Conservation (phyloP, 37 sponge, comb jelly and placozoan genomes). For the Crambe crambe region DNA sequence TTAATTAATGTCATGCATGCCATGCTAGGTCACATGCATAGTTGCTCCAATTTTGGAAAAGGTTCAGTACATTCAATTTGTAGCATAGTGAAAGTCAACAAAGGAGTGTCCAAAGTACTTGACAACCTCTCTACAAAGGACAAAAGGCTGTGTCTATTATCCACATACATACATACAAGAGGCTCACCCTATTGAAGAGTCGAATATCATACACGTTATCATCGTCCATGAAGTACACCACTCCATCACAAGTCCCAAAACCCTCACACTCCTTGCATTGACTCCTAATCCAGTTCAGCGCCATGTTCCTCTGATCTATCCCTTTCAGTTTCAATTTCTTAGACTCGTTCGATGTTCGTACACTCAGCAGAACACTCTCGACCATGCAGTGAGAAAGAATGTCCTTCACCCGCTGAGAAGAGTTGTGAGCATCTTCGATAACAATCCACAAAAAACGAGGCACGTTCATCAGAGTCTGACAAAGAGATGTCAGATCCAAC, state of each 20-base stretch:
- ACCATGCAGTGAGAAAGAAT: not conserved
- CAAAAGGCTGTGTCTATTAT: too few species aligned
- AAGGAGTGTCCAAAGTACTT: too few species aligned
- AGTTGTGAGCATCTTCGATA: slow-evolving; percentile 76
- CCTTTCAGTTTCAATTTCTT: slow-evolving; percentile 25
- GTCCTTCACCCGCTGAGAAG: not conserved
- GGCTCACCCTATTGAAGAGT: slow-evolving; percentile 87
- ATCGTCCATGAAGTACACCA: slow-evolving; percentile 94
- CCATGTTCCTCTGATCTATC: slow-evolving; percentile 82
- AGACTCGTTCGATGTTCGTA: not conserved
- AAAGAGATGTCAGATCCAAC: slow-evolving; percentile 89
- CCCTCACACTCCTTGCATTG: not conserved
- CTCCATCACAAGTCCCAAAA: slow-evolving; percentile 51
- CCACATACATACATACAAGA: too few species aligned
- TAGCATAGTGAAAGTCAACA: too few species aligned
- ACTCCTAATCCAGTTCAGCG: slow-evolving; percentile 55
- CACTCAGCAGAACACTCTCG: slow-evolving; percentile 4
- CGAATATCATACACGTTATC: slow-evolving; percentile 87
- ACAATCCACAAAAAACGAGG: slow-evolving; percentile 88
- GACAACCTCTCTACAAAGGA: too few species aligned
- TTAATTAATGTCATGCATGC: not conserved
- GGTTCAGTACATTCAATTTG: too few species aligned
- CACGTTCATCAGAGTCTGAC: slow-evolving; percentile 86
- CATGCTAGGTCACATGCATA: too few species aligned
- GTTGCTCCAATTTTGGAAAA: too few species aligned